Conservation (phyloP, 1,140 invertebrate species). For the Plutomurus gul region DNA sequence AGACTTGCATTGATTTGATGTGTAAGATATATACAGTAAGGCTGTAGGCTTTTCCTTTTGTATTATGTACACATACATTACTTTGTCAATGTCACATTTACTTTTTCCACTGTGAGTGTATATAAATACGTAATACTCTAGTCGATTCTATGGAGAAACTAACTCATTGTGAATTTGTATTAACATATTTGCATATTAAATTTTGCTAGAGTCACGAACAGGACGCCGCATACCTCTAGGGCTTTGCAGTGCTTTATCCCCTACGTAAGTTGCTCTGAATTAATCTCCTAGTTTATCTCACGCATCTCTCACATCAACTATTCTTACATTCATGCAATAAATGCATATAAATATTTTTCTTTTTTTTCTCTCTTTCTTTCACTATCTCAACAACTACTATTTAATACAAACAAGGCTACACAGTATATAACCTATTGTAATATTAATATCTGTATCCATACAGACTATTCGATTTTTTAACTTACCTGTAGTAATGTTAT, state of each 20-base stretch:
- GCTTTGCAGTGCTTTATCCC: slow-evolving; percentile 25
- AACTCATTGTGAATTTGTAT: slow-evolving; percentile 26
- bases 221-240: slow-evolving; percentile 8
- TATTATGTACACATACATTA: background rate
- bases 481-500: too few relatives aligned
- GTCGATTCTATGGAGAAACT: background rate
- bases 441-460: background rate
- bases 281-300: background rate
- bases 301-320: background rate
- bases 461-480: background rate
- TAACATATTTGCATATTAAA: slow-evolving; percentile 30
- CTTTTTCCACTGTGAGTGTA: background rate
- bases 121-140: background rate
- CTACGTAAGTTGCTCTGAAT: slow-evolving; percentile 26
- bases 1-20: too few relatives aligned
- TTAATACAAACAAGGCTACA: background rate
- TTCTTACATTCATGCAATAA: too few relatives aligned
- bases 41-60: background rate
- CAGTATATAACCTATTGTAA: background rate
- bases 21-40: background rate
- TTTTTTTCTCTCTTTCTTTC: background rate
- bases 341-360: background rate
- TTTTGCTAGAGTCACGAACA: slow-evolving; percentile 24
- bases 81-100: background rate
- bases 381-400: background rate